Evolutionary conservation across 2,113 vertebrate species (phyloP).

Genomic region (Cygnus atratus): DNA sequence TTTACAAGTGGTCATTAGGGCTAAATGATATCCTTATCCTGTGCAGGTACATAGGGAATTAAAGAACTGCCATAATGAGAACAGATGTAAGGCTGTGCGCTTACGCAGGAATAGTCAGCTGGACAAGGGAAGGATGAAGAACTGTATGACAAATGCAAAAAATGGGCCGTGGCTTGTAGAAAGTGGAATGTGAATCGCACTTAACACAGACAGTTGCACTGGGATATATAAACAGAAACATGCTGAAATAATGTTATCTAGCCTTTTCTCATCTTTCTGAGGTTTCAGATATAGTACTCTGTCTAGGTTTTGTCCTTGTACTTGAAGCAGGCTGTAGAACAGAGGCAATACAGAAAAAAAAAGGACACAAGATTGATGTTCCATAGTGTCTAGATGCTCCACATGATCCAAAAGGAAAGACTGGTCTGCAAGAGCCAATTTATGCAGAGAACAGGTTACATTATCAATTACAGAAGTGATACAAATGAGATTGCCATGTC

Average conservation of each 20-base stretch:
- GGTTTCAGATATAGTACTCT: not conserved
- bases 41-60: not conserved
- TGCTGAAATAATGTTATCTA: not conserved
- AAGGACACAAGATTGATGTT: not conserved
- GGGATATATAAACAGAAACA: not conserved
- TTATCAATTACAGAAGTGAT: not conserved
- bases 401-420: not conserved
- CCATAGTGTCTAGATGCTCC: no score
- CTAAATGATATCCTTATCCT: constrained; percentile 43
- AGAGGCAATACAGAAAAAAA: not conserved
- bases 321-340: not conserved
- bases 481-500: not conserved
- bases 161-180: not conserved
- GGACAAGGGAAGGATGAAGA: not conserved
- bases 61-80: constrained; percentile 25
- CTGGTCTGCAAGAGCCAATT: not conserved
- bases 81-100: not conserved
- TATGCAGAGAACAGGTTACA: not conserved
- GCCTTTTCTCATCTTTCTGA: not conserved
- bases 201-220: not conserved
- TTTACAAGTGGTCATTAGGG: constrained; percentile 43
- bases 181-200: not conserved
- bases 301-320: not conserved
- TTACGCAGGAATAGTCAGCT: not conserved
- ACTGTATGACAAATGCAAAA: not conserved